Evolutionary conservation across 2,888 invertebrate genomes (phyloP), one percentile per base, ranked within the genome.

Genomic region (Notodonta dromedarius): DNA sequence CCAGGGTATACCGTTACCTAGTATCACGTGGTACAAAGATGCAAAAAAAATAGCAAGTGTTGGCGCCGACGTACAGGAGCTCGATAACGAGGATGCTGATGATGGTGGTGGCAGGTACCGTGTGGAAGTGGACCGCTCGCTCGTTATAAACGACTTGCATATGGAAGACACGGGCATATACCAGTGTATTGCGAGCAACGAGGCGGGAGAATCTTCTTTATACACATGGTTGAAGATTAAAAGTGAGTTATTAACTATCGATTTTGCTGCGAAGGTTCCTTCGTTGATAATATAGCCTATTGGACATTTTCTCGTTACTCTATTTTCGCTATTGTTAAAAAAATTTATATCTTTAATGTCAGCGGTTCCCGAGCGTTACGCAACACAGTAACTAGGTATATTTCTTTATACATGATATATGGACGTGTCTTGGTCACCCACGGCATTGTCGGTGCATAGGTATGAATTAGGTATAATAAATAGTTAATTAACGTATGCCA

Each of bases 191-290:
- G 98, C 98, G 0, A 94, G 94, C 60, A 99, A 99, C 85, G 96
- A 96, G 77, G 99, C 98, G 2, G 99, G 99, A 12, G 97, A 98
- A 87, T 96, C 96, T 59, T 97, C 98, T 5, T 95, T 96, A 67
- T 97, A 97, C 74, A 98, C 98, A 2, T 99, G 98, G 98, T 93
- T 99, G 53, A 96, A 97, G 93, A 98, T 98, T 40, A 98, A 98
- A 96, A 98, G 98, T 98, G 94, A 97, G 98, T 96, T 55, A 1
- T 3, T 24, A 51, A 51, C 12, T 24, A 8, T 24, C 2, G 4
- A 24, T 11, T 42, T 42, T 11, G 42, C 42, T 9, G 9, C 42
- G 11, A 42, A 42, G 35, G 35, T 11, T 42, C 11, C 42, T 42
- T 42, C 42, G 42, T 42, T 11, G 42, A 11, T 42, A 42, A 42